A percentile compares a stretch with the other conserved stretches of the same genome.
Conservation (phyloP, 1,140 invertebrate species). For the Dinoponera quadriceps region DNA sequence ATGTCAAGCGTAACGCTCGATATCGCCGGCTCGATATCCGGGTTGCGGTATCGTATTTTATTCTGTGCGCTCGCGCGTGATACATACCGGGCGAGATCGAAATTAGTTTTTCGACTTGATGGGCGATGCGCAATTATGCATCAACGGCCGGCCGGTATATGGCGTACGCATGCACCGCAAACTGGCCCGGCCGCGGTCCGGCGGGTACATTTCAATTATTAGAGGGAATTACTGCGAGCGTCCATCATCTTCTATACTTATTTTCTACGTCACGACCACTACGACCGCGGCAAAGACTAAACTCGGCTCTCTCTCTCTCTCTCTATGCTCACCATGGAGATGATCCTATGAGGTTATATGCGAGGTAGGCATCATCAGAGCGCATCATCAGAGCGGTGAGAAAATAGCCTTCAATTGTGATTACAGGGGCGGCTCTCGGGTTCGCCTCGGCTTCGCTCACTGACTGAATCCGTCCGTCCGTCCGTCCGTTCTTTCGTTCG, state of each 20-base stretch:
- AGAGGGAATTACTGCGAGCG: conserved; percentile 85
- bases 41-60: conserved; percentile 9
- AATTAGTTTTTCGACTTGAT: conserved; percentile 73
- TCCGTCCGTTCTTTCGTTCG: conserved; percentile 63
- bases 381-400: conserved; percentile 86
- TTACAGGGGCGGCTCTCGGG: conserved; percentile 84
- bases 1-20: background rate
- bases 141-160: conserved; percentile 62
- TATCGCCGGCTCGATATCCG: conserved; percentile 2
- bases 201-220: conserved; percentile 86
- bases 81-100: conserved; percentile 65
- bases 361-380: conserved; percentile 79
- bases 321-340: conserved; percentile 78
- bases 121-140: conserved; percentile 72
- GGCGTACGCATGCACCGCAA: conserved; percentile 72
- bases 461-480: conserved; percentile 72
- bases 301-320: too few relatives aligned
- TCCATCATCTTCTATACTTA: conserved; percentile 86
- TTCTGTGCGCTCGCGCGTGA: conserved; percentile 33
- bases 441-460: conserved; percentile 75
- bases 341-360: conserved; percentile 84
- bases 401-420: conserved; percentile 86
- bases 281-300: conserved; percentile 74
- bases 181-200: conserved; percentile 76
- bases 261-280: conserved; percentile 82